Conservation (phyloP, 2,888 invertebrate genomes). For the Caenorhabditis afra region DNA sequence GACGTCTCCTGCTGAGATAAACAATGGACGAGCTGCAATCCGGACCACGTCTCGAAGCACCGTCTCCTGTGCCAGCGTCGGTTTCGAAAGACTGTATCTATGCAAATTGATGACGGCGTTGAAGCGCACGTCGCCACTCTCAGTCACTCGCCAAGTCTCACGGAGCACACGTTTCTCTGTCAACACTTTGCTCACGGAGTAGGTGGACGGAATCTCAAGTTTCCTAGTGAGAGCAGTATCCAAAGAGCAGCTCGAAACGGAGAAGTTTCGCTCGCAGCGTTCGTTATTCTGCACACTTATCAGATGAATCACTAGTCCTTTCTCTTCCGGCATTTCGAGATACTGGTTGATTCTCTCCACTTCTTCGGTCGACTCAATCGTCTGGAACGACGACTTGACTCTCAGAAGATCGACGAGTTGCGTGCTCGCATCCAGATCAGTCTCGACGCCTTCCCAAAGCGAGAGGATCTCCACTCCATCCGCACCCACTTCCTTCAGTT, state of each 20-base stretch:
- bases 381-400: constrained; percentile 63
- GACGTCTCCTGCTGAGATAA: constrained; percentile 67
- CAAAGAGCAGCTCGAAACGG: constrained; percentile 36
- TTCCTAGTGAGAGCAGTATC: constrained; percentile 43
- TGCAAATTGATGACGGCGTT: constrained; percentile 73
- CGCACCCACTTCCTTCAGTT: constrained; percentile 62
- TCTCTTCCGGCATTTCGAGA: constrained; percentile 59
- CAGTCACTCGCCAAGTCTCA: constrained; percentile 54
- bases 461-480: constrained; percentile 73
- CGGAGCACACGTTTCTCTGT: constrained; percentile 51
- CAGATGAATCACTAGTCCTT: constrained; percentile 38
- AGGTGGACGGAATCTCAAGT: constrained; percentile 31
- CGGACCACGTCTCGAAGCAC: constrained; percentile 62
- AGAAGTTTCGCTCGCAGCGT: constrained; percentile 36
- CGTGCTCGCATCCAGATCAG: constrained; percentile 74
- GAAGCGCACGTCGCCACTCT: constrained; percentile 61
- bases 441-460: constrained; percentile 73
- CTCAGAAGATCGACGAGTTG: constrained; percentile 54
- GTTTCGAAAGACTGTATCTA: constrained; percentile 66
- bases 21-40: constrained; percentile 72
- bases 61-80: constrained; percentile 61
- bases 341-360: constrained; percentile 62
- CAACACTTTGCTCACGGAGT: constrained; percentile 50
- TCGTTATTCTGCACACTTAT: constrained; percentile 37
- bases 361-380: constrained; percentile 69